Base-by-base conservation (phyloP, 2,888 invertebrate species). In the Lobophora halterata region DNA sequence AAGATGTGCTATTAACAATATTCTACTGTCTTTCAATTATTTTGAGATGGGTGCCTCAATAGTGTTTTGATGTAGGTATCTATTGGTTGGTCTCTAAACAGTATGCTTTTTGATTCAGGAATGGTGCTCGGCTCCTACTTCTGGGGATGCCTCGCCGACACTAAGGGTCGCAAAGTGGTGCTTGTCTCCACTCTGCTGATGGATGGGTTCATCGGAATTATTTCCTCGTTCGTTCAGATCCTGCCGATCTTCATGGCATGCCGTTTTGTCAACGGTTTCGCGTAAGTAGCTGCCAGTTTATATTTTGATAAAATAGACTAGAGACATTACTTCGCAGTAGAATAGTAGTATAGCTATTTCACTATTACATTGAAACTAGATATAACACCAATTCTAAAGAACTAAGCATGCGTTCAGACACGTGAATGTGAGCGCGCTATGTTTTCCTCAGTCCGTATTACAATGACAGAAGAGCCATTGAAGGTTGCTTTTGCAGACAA, bases 101-200 rank as follows among this genome's bases (percentile, higher is more conserved):
- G 1, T 3, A 1, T 16, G 26, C 5, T 10, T 0, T 24, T 42
- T 9, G 7, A 47, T 54, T 1, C 61, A 93, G 94, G 95, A 48
- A 95, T 95, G 94, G 90, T 95, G 29, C 77, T 95, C 59, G 95
- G 95, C 8, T 94, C 94, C 23, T 95, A 94, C 79, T 93, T 94
- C 77, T 95, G 94, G 94, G 95, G 95, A 28, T 93, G 93, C 70
- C 86, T 95, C 62, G 95, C 95, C 46, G 95, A 95, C 70, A 94
- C 93, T 5, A 93, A 93, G 61, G 95, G 95, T n/a, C 89, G 95
- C 37, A 93, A 92, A 70, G 73, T 90, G 5, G 93, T 94, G 29
- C 79, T 95, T 52, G 93, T 94, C 31, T 91, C 91, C 23, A 91
- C 94, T 2, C 82, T 95, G 33, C 71, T 94, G 25, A 88, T 93